phyloP scores from a whole-genome alignment of 2,113 vertebrate genomes.

The Narcine bancroftii region DNA sequence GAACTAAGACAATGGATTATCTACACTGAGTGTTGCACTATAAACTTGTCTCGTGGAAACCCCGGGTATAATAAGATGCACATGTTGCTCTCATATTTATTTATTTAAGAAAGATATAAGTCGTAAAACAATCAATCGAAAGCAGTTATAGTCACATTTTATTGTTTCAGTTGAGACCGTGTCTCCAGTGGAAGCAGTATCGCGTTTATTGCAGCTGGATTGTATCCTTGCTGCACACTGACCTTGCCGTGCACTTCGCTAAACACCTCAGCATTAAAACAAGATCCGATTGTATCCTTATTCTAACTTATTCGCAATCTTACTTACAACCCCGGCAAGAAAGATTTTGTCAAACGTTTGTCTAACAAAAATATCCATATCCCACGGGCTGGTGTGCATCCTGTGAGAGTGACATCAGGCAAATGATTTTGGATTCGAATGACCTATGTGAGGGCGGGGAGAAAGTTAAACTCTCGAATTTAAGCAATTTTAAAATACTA shows the following conservation, averaged over 20 bases:
- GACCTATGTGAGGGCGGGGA: neutral
- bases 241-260: constrained; percentile 29
- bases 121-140: constrained; percentile 36
- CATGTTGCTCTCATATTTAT: constrained; percentile 22
- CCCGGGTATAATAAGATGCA: neutral
- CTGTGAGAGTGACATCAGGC: neutral
- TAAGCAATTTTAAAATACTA: neutral
- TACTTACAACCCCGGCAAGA: neutral
- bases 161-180: neutral
- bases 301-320: neutral
- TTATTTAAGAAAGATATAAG: constrained; percentile 24
- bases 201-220: neutral
- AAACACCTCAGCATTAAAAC: neutral
- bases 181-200: neutral
- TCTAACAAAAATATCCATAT: neutral
- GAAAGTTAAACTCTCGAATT: neutral
- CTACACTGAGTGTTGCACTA: constrained; percentile 4
- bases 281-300: neutral
- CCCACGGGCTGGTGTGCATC: neutral
- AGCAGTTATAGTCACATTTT: constrained; percentile 13
- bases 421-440: neutral
- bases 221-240: neutral
- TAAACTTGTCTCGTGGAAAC: constrained; percentile 22
- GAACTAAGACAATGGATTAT: constrained; percentile 31
- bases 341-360: neutral